Conservation (phyloP, 2,888 invertebrate species). For the Athrips mouffetella region DNA sequence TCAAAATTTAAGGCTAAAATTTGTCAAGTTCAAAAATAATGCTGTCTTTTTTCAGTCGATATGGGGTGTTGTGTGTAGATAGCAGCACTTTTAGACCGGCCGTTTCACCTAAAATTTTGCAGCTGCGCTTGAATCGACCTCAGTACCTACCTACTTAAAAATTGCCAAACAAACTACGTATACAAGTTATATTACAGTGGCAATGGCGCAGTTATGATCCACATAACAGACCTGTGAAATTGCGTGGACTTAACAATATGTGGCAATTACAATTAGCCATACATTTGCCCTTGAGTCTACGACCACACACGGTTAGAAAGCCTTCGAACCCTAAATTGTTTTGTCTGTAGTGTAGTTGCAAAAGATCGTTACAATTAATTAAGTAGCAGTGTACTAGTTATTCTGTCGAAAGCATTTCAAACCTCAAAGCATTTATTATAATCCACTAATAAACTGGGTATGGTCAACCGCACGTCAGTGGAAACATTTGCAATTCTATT, state of each 20-base stretch:
- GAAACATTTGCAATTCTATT: background rate
- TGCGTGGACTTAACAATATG: background rate
- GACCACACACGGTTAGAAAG: background rate
- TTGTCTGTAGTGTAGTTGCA: slow-evolving; percentile 14
- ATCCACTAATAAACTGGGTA: slow-evolving; percentile 11
- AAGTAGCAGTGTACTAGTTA: background rate
- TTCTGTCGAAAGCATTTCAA: slow-evolving; percentile 31
- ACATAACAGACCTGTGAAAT: background rate
- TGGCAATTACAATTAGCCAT: slow-evolving; percentile 7
- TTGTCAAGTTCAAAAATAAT: too few relatives aligned
- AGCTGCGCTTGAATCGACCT: too few relatives aligned
- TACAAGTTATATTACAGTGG: background rate
- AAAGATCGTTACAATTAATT: slow-evolving; percentile 18
- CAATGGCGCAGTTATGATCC: background rate
- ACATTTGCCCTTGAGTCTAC: slow-evolving; percentile 4
- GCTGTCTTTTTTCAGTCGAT: too few relatives aligned
- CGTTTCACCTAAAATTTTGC: too few relatives aligned
- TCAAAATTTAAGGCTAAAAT: too few relatives aligned
- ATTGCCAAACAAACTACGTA: background rate
- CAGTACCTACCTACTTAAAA: too few relatives aligned
- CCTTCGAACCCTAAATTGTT: slow-evolving; percentile 14
- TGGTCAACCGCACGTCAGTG: background rate
- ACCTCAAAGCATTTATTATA: slow-evolving; percentile 33
- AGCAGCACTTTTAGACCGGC: too few relatives aligned
- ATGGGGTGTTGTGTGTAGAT: too few relatives aligned